These are phyloP conservation scores for Spodoptera littoralis DNA, from an alignment of 2,888 invertebrate genomes.

Conservation along the genomic window DNA sequence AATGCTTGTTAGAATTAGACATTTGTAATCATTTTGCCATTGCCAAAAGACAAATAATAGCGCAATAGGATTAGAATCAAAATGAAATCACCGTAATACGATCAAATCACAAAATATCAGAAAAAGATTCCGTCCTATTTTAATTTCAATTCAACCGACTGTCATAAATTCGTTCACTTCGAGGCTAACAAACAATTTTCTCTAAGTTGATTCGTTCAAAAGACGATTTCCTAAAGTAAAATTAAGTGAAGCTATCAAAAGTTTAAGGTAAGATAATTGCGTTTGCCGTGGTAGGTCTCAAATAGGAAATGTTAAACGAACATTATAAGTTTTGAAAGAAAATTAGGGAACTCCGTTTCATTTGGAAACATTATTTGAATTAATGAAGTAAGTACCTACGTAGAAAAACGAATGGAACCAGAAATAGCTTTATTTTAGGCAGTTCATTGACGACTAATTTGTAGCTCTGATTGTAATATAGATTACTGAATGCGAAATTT, in stretches of 20 bases:
- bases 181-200: constrained; percentile 50
- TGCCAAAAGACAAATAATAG: no score
- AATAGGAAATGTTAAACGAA: constrained; percentile 68
- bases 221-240: constrained; percentile 57
- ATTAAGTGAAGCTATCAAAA: constrained; percentile 59
- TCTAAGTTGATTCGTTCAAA: constrained; percentile 48
- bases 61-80: no score
- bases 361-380: constrained; percentile 40
- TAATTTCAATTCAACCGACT: constrained; percentile 37
- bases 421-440: no score
- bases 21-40: no score
- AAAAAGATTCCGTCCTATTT: not conserved
- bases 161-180: constrained; percentile 23
- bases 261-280: constrained; percentile 63
- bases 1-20: no score
- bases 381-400: constrained; percentile 28
- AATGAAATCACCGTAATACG: no score
- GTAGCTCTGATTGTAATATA: no score
- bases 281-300: constrained; percentile 59
- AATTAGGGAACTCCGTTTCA: constrained; percentile 52
- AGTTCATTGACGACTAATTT: no score
- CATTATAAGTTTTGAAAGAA: constrained; percentile 55
- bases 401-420: constrained; percentile 11
- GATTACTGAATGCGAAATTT: no score
- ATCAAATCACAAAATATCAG: no score